phyloP scores from a whole-genome alignment of 2,797 vertebrate species.

The Sparidentex hasta region DNA sequence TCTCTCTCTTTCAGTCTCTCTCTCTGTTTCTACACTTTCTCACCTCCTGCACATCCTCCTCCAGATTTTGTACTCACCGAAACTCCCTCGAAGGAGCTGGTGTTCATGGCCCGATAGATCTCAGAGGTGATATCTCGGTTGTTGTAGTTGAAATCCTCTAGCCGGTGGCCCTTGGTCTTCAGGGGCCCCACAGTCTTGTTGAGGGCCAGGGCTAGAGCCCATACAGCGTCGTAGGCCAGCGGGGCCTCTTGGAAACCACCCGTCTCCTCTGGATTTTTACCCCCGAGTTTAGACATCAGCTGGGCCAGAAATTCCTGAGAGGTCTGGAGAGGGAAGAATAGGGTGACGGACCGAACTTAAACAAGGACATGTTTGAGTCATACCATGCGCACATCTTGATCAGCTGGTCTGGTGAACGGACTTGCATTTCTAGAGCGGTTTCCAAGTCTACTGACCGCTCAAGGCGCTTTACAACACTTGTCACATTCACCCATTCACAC shows the following conservation, averaged over 20 bases:
- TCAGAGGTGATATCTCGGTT: constrained; percentile 92
- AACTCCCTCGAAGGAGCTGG: constrained; percentile 94
- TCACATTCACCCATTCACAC: no score
- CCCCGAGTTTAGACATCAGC: constrained; percentile 90
- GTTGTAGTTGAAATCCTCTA: constrained; percentile 97
- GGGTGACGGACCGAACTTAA: not conserved
- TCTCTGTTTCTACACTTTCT: not conserved
- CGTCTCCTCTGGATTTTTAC: constrained; percentile 91
- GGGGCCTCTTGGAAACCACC: constrained; percentile 95
- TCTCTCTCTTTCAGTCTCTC: not conserved
- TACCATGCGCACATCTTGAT: no score
- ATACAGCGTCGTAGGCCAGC: constrained; percentile 93
- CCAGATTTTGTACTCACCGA: constrained; percentile 83
- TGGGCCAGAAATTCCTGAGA: constrained; percentile 94
- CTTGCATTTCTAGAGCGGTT: no score
- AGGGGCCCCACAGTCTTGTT: constrained; percentile 93
- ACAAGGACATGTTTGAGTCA: no score
- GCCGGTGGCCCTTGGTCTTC: constrained; percentile 85
- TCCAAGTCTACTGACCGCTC: no score
- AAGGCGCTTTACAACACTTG: no score
- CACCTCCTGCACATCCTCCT: not conserved
- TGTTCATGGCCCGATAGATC: constrained; percentile 95
- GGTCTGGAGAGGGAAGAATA: constrained; percentile 80
- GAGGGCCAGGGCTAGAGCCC: constrained; percentile 93
- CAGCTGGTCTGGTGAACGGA: no score